Conservation (phyloP, 2,888 invertebrate species). For the Drosophila borborema region DNA sequence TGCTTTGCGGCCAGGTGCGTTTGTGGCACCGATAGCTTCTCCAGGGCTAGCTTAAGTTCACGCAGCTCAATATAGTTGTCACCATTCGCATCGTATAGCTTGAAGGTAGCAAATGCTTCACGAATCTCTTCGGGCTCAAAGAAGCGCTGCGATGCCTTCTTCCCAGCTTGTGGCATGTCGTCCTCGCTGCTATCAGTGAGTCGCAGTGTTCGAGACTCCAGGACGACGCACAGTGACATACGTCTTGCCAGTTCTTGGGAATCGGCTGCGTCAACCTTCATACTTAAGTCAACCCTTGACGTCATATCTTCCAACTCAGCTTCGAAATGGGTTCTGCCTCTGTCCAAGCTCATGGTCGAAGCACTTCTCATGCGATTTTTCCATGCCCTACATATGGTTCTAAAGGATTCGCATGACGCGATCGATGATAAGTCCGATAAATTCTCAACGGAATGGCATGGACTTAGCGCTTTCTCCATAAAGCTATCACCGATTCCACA, state of each 20-base stretch:
- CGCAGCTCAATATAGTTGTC: constrained; percentile 44
- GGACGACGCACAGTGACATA: constrained; percentile 31
- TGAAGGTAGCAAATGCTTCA: constrained; percentile 31
- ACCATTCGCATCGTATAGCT: constrained; percentile 32
- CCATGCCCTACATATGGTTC: constrained; percentile 36
- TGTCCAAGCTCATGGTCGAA: constrained; percentile 21
- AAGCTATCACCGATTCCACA: constrained; percentile 30
- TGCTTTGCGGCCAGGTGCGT: constrained; percentile 56
- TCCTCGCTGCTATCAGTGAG: constrained; percentile 48
- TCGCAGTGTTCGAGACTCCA: constrained; percentile 23
- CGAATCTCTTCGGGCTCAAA: constrained; percentile 49
- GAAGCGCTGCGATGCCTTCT: not conserved
- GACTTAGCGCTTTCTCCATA: constrained; percentile 8
- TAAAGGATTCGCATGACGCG: constrained; percentile 36
- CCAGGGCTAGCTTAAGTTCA: constrained; percentile 55
- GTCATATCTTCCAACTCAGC: constrained; percentile 4
- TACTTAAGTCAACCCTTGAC: not conserved
- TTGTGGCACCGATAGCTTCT: constrained; percentile 59
- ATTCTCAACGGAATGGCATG: not conserved
- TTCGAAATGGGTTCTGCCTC: not conserved
- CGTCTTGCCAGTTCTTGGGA: constrained; percentile 1
- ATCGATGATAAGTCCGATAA: constrained; percentile 19
- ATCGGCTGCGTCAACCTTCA: not conserved
- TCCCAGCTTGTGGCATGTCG: not conserved
- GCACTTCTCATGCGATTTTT: constrained; percentile 5